Base-by-base conservation (phyloP, 2,888 invertebrate genomes). In the Baccha elongata region DNA sequence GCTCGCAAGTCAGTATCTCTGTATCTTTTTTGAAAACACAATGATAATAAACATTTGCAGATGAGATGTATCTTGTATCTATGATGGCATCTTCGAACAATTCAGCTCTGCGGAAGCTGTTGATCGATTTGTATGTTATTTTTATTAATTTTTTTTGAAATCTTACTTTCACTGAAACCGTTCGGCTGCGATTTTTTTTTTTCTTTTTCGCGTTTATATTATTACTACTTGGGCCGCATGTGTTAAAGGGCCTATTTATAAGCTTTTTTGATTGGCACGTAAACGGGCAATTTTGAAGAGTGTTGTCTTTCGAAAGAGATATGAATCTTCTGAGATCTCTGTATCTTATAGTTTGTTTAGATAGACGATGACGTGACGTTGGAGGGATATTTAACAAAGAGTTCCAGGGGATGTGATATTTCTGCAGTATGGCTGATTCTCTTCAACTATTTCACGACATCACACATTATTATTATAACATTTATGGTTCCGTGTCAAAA, bases 231-330 rank as follows among this genome's bases (percentile, higher is more conserved):
- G 23, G 50, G 44, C 53, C 71, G 65, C 67, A 58, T 81, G 40
- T 72, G 32, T 46, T n/a, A 76, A 76, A 26, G 40, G 11, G 26
- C 42, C 76, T 83, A 78, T 83, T 83, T 83, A 83, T 83, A 78
- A 62, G 50, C 65, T 46, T 78, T 83, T 83, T 76, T 83, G 78
- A 83, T 83, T 83, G 83, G 83, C 81, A 72, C 60, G 67, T 72
- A 71, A 75, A 65, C 69, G 75, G 58, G 75, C 78, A 68, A 72
- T 72, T 83, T 62, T 42, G 17, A 52, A 81, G 60, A 71, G 58
- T 76, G 73, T 69, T 68, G 62, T 74, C 62, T 73, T 73, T 46
- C 13, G 60, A 73, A 32, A 19, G 53, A 44, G 32, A 46, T 50
- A 37, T 52, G 46, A 35, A 8, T 58, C 21, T 26, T 35, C 23